Base-by-base conservation (phyloP, 2,797 vertebrate genomes). In the Sebastes nivosus region DNA sequence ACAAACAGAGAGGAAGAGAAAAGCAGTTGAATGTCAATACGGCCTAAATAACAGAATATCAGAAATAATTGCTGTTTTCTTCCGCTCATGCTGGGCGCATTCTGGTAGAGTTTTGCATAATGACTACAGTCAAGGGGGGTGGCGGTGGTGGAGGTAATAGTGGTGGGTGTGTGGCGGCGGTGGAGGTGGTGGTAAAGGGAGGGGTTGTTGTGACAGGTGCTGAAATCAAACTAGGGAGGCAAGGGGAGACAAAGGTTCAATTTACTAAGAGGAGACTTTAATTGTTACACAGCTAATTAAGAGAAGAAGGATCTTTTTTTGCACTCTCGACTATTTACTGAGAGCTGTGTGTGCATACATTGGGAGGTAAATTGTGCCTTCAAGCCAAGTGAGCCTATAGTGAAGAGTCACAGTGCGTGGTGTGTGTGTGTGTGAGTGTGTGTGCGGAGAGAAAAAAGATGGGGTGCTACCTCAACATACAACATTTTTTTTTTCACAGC, bases 241-340 rank as follows among this genome's bases (percentile, higher is more conserved):
- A 83, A 97, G 95, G 34, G 96, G 96, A 98, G 97, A 97, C 97
- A 91, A 98, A 97, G 98, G 98, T 98, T 99, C 97, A 98, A 98
- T 99, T 99, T 99, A 98, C 98, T 97, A 98, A 97, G 97, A 98
- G 97, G 97, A 99, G 98, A 97, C 98, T 98, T 99, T 99, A 99
- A 99, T 99, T 98, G 98, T 98, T 98, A 97, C 98, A 96, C 96
- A 95, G 97, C 97, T 99, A 99, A 99, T 99, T 99, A 97, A 94
- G 91, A 92, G 89, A 93, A 91, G 96, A 96, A 97, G 96, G 97
- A 96, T 97, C 96, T 97, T 96, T 96, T 70, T 97, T 96, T 97
- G 96, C 96, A 97, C 97, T 96, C 95, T 94, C 94, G 94, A 96
- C 97, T 98, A 96, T 97, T 99, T 97, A 97, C 96, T 85, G 94